phyloP scores from a whole-genome alignment of 2,888 invertebrate species.

The Drosophila phalerata region DNA sequence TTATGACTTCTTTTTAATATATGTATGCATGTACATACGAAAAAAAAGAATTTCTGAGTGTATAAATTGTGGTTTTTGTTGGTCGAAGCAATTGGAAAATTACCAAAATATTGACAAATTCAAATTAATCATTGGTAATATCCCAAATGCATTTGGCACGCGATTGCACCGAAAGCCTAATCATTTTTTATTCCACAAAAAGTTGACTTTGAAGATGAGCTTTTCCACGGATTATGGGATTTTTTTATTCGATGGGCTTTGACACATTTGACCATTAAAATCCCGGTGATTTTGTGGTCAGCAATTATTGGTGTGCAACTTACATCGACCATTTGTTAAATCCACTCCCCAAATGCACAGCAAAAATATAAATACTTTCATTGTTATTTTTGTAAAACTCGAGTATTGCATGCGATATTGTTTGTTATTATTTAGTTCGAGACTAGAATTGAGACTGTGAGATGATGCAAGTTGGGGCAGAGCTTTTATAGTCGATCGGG shows the following conservation, averaged over 20 bases:
- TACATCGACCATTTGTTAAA: constrained; percentile 56
- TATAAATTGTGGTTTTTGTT: not conserved
- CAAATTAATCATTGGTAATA: constrained; percentile 12
- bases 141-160: constrained; percentile 30
- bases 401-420: constrained; percentile 3
- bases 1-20: not conserved
- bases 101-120: constrained; percentile 1
- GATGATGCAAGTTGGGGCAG: not conserved
- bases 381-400: constrained; percentile 6
- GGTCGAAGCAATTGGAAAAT: constrained; percentile 1
- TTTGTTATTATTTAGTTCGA: constrained; percentile 10
- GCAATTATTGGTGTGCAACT: constrained; percentile 40
- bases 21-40: too few species aligned
- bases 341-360: constrained; percentile 42
- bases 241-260: constrained; percentile 42
- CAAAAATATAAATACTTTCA: constrained; percentile 39
- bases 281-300: constrained; percentile 1
- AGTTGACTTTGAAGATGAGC: constrained; percentile 5
- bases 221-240: constrained; percentile 17
- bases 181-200: constrained; percentile 21
- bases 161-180: constrained; percentile 14
- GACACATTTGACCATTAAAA: constrained; percentile 23
- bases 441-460: constrained; percentile 49
- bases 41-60: not conserved
- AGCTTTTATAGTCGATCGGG: constrained; percentile 55